Evolutionary conservation across 2,113 vertebrate genomes (phyloP).

Genomic region (Manacus vitellinus): DNA sequence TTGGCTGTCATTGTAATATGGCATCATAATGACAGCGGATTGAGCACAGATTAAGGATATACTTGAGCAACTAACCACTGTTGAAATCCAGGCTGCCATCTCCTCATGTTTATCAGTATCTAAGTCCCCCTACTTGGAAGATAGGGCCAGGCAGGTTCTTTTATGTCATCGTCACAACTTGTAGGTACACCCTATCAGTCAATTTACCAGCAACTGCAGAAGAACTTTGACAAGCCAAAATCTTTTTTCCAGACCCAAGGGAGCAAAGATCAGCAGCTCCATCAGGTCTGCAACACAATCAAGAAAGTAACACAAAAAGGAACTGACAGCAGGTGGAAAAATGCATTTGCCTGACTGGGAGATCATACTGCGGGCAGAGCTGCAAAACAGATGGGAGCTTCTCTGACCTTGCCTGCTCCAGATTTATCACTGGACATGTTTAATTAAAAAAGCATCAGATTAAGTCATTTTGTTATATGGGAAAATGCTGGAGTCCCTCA

Average conservation of each 20-base stretch:
- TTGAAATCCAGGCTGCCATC: not conserved
- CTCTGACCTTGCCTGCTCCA: not conserved
- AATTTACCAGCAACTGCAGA: not conserved
- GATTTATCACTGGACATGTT: not conserved
- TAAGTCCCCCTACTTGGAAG: not conserved
- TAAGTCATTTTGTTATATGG: conserved; percentile 31
- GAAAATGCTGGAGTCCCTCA: not conserved
- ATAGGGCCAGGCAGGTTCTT: not conserved
- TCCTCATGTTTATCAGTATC: not conserved
- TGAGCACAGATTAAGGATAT: not conserved
- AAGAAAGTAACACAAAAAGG: not conserved
- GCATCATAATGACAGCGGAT: not conserved
- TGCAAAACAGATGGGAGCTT: conserved; percentile 18
- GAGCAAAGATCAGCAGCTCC: not conserved
- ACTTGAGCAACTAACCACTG: not conserved
- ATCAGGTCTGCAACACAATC: not conserved
- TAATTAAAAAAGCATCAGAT: conserved; percentile 51
- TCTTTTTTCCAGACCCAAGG: not conserved
- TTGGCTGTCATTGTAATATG: fast-evolving
- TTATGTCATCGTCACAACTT: not conserved
- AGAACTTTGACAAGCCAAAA: not conserved
- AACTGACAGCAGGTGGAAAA: not conserved
- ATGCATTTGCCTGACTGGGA: not conserved
- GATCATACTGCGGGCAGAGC: not conserved
- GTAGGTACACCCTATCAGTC: not conserved